phyloP scores from a whole-genome alignment of 2,797 vertebrate species.

The Fratercula arctica region DNA sequence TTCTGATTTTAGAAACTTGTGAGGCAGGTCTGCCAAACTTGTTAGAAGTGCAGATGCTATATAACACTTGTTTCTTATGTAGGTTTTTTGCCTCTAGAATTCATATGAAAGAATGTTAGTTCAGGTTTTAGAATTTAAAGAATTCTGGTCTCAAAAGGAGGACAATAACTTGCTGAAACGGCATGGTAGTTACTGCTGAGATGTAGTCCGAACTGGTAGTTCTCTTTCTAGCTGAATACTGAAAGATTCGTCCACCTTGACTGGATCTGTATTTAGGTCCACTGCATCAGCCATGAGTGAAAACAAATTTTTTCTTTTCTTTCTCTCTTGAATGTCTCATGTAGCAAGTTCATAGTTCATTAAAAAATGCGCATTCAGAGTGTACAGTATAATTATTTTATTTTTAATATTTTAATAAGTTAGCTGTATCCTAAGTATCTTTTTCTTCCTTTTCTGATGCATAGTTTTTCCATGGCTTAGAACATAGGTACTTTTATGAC shows the following conservation, averaged over 20 bases:
- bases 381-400: background rate
- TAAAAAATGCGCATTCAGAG: background rate
- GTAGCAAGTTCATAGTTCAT: background rate
- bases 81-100: background rate
- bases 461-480: background rate
- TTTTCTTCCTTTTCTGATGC: background rate
- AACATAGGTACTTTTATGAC: background rate
- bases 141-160: background rate
- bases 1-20: background rate
- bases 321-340: background rate
- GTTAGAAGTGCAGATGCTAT: background rate
- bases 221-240: background rate
- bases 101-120: background rate
- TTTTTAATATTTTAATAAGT: background rate
- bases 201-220: background rate
- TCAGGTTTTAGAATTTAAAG: background rate
- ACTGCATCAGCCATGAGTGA: accelerated
- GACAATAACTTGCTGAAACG: background rate
- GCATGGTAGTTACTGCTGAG: background rate
- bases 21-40: background rate
- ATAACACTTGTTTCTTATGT: background rate
- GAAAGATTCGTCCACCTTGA: background rate
- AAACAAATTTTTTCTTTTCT: background rate
- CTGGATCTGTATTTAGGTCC: background rate
- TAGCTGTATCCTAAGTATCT: accelerated